Evolutionary conservation across 2,797 vertebrate species (phyloP), one percentile per base, ranked within the genome.

Genomic region (Varecia variegata): DNA sequence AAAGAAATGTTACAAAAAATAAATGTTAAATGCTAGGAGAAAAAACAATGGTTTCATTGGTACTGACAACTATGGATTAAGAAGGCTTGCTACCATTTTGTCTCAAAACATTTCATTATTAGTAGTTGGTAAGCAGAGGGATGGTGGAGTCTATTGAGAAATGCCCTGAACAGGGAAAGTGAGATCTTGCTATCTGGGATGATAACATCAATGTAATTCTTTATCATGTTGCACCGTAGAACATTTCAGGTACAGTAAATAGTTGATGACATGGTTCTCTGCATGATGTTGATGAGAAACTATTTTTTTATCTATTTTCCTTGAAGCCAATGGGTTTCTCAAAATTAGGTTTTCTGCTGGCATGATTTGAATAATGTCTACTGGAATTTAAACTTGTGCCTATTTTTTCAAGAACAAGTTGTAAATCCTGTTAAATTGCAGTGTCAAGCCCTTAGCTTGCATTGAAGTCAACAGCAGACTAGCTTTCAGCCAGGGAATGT

Each of bases 371-470:
- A 1, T 90, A 94, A 80, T 95, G 54, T 84, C 74, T 95, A 62
- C 73, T 77, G 38, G 62, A 96, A 60, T 96, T 95, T 82, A 94
- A 95, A 96, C 93, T 86, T 93, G 73, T 93, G 25, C 71, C 70
- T 76, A 0, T 81, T 94, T 95, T 91, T 50, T n/a, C 65, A 88
- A 76, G 20, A 96, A 88, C 32, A 88, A 86, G 45, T 83, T 93
- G 56, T 91, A 97, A 97, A 93, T 96, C 23, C 74, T 97, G 13
- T 93, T 93, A 93, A 95, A 96, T 93, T 60, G 43, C 52, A 54
- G 32, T 86, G 73, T 94, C 70, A 96, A 94, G 79, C 21, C 68
- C 83, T 62, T 68, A 79, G 62, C 60, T 93, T 89, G 58, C 56
- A 84, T 27, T 73, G 58, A 45, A 74, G 58, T 95, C 81, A 94